Evolutionary conservation across 2,888 invertebrate genomes (phyloP).

Genomic region (Megalurothrips usitatus): DNA sequence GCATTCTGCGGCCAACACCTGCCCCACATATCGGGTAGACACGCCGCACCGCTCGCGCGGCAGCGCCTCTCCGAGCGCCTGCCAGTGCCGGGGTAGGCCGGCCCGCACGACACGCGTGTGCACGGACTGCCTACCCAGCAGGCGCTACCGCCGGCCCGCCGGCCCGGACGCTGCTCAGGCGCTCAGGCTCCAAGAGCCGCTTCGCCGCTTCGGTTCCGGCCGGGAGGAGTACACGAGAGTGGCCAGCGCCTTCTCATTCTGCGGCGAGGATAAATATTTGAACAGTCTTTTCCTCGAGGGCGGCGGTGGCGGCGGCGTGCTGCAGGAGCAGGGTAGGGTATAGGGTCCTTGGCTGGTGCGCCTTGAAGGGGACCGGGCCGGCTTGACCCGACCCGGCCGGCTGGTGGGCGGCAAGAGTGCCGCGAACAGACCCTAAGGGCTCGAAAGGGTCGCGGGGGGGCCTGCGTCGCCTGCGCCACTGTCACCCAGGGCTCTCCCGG

Average conservation of each 20-base stretch:
- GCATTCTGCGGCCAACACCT: background rate
- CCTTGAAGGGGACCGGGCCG: too few relatives aligned
- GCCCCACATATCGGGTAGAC: too few relatives aligned
- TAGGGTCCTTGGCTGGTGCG: too few relatives aligned
- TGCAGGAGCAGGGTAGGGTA: background rate
- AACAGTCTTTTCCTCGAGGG: conserved; percentile 2
- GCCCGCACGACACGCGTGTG: too few relatives aligned
- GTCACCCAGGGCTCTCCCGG: background rate
- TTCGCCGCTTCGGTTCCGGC: background rate
- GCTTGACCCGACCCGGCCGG: too few relatives aligned
- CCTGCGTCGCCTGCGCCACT: background rate
- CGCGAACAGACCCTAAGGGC: background rate
- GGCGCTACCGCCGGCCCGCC: too few relatives aligned
- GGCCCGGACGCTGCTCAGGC: too few relatives aligned
- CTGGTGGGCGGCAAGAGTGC: background rate
- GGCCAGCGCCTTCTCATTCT: background rate
- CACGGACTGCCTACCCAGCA: too few relatives aligned
- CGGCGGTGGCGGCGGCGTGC: background rate
- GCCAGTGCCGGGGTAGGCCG: too few relatives aligned
- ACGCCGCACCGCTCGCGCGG: too few relatives aligned
- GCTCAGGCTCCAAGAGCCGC: background rate
- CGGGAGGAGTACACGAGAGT: background rate
- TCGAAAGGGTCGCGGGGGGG: background rate
- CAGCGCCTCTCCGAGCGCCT: too few relatives aligned
- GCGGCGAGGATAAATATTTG: conserved; percentile 1